Evolutionary conservation across 2,797 vertebrate genomes (phyloP).

Genomic region (Pangasius macronema): DNA sequence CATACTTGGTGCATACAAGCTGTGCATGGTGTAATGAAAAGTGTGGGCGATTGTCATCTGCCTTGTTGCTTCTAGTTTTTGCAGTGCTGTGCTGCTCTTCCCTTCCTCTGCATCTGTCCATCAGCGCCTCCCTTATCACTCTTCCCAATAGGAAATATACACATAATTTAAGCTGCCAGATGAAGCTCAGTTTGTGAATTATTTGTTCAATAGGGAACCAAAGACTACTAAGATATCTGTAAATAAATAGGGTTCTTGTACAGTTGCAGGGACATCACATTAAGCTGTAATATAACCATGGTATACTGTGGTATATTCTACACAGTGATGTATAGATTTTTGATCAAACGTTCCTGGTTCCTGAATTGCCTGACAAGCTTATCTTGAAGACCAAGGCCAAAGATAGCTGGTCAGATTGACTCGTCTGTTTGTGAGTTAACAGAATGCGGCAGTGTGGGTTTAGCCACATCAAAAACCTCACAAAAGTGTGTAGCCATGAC

Average conservation of each 20-base stretch:
- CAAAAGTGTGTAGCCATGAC: neutral
- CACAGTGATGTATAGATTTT: neutral
- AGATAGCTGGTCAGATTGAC: neutral
- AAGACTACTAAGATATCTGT: neutral
- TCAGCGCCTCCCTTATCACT: neutral
- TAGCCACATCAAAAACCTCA: neutral
- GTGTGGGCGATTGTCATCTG: neutral
- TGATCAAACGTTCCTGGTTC: neutral
- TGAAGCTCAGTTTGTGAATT: neutral
- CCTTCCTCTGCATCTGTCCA: neutral
- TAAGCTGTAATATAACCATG: neutral
- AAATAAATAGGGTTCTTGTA: neutral
- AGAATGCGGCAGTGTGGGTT: neutral
- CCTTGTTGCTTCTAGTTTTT: neutral
- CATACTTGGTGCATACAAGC: neutral
- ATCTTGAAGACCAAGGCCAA: neutral
- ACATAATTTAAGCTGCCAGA: neutral
- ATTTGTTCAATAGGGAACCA: neutral
- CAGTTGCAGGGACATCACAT: neutral
- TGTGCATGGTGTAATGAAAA: neutral
- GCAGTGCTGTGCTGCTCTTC: neutral
- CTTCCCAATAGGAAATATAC: neutral
- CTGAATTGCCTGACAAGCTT: neutral
- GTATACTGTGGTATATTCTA: neutral
- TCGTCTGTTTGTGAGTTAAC: neutral